phyloP scores from a whole-genome alignment of 2,113 vertebrate genomes.

The Cygnus buccinator region DNA sequence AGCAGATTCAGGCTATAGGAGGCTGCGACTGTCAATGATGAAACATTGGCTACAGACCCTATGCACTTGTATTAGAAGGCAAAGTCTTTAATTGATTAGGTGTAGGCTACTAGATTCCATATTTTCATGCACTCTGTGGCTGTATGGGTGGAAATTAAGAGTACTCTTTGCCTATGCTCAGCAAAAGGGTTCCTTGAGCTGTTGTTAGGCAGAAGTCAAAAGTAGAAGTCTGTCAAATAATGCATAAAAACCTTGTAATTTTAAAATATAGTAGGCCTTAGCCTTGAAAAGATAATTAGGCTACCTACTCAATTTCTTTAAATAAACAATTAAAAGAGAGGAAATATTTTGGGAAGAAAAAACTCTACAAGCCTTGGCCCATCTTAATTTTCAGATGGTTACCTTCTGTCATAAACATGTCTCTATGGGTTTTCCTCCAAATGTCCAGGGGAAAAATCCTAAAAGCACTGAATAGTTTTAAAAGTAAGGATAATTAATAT shows the following conservation, averaged over 20 bases:
- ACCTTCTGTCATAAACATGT: neutral
- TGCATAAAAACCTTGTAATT: neutral
- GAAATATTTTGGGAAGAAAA: conserved; percentile 15
- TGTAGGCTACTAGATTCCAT: neutral
- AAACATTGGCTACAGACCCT: neutral
- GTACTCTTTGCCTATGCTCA: neutral
- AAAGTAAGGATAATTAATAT: neutral
- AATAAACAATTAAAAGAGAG: conserved; percentile 64
- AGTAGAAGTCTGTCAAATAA: neutral
- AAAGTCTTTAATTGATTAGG: neutral
- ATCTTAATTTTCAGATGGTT: neutral
- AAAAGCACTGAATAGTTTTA: neutral
- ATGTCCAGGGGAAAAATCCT: neutral
- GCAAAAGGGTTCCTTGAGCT: neutral
- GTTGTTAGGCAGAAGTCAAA: neutral
- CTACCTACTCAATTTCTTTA: neutral
- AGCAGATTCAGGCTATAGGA: neutral
- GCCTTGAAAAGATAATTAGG: neutral
- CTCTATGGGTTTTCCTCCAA: neutral
- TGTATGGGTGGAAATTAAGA: neutral
- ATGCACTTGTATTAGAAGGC: neutral
- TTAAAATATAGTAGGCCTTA: neutral
- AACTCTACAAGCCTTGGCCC: neutral
- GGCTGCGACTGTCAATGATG: neutral
- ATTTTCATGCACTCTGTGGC: neutral